Base-by-base conservation (phyloP, 2,113 vertebrate genomes). In the Heliornis fulica region DNA sequence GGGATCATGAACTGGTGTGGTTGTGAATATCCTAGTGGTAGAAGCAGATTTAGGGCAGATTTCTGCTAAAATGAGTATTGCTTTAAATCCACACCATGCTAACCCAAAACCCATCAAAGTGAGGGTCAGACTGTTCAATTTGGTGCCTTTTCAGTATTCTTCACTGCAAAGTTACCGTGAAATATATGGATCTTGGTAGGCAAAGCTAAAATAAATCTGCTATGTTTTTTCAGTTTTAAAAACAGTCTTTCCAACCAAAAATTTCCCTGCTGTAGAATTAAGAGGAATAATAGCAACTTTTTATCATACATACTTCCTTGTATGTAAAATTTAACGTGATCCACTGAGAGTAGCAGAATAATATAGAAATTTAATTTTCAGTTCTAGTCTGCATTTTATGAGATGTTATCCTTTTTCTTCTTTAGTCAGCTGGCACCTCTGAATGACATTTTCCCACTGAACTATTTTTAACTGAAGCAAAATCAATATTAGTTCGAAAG, bases 401-500 rank as follows among this genome's bases (percentile, higher is more conserved):
- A 92, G 50, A 92, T 82, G 68, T 71, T 90, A 81, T 75, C 53
- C 60, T 88, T 91, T 78, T 77, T 92, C 46, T 93, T 87, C 90
- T 90, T 83, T 81, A 92, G 83, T 90, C 76, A 34, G 51, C 89
- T 94, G 81, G 87, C 94, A 95, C 89, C 60, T 89, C 95, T 95
- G 83, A 95, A 91, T 87, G 89, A 91, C 91, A 82, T 97, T 95
- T 94, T 95, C 93, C 93, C 91, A 94, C 65, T 96, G 83, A 91
- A 63, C 56, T 97, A 94, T 96, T 95, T 94, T 92, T 94, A 94
- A 57, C 48, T 84, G 77, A 95, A 87, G 80, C 69, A 95, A 95
- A 95, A 97, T 95, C 93, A 92, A 90, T 97, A 94, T 91, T 94
- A 92, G 80, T 72, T 91, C 92, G 91, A 91, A 94, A 94, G 86